Evolutionary conservation across 2,113 vertebrate species (phyloP).

Genomic region (Regulus satrapa): DNA sequence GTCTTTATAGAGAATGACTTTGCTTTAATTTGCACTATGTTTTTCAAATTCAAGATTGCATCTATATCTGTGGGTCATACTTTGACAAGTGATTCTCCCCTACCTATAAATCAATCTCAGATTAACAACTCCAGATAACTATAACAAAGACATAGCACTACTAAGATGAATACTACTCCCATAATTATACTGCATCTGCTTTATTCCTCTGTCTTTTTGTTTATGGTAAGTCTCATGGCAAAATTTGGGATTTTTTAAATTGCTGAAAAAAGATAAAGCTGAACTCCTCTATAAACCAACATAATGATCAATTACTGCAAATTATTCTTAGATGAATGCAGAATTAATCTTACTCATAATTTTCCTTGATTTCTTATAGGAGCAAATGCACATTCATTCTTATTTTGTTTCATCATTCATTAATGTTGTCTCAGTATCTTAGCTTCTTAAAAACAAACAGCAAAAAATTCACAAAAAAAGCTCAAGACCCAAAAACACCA

Average conservation of each 20-base stretch:
- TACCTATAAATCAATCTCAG: background rate
- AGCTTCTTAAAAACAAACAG: background rate
- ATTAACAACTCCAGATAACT: background rate
- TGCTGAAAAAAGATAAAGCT: background rate
- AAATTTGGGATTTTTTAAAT: background rate
- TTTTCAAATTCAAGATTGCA: background rate
- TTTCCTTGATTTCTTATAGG: background rate
- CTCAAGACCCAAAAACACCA: background rate
- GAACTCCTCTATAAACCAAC: background rate
- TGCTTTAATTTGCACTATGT: background rate
- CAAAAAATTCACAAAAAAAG: background rate
- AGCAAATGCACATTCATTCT: background rate
- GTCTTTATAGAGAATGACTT: background rate
- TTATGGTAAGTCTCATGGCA: background rate
- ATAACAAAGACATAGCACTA: background rate
- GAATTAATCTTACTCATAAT: background rate
- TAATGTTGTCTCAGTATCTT: background rate
- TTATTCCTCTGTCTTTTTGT: background rate
- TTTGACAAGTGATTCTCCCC: background rate
- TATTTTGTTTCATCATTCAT: background rate
- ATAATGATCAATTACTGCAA: background rate
- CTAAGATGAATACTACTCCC: background rate
- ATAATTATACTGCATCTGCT: background rate
- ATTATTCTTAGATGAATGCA: background rate
- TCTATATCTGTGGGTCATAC: fast-evolving